Evolutionary conservation across 2,113 vertebrate species (phyloP).

Genomic region (Ctenodactylus gundi): DNA sequence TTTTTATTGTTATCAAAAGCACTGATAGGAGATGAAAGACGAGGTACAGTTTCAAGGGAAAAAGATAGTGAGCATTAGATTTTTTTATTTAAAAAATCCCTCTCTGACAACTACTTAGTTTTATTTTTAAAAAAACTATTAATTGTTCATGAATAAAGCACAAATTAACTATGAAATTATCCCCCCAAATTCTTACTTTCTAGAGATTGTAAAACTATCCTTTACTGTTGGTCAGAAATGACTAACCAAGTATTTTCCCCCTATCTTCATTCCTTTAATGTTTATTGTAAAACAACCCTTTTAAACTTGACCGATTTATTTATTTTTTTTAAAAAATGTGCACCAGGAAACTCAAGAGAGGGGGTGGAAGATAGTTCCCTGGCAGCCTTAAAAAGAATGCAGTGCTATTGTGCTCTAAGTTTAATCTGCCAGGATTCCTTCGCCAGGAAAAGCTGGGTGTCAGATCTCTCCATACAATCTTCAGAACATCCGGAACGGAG

Average conservation of each 20-base stretch:
- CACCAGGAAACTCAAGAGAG: not conserved
- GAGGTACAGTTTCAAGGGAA: not conserved
- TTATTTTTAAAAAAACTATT: not conserved
- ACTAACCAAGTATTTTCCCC: not conserved
- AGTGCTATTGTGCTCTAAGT: not conserved
- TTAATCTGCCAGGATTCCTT: slow-evolving; percentile 54
- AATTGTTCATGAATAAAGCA: not conserved
- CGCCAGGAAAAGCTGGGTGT: slow-evolving; percentile 75
- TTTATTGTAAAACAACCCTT: not conserved
- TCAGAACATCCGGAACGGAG: slow-evolving; percentile 59
- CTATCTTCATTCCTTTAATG: slow-evolving; percentile 9
- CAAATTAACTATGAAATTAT: not conserved
- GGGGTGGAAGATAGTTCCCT: not conserved
- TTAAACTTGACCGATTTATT: not conserved
- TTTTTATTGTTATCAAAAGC: slow-evolving; percentile 8
- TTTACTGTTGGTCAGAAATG: slow-evolving; percentile 6
- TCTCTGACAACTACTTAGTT: not conserved
- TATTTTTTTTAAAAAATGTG: slow-evolving; percentile 23
- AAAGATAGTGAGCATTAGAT: not conserved
- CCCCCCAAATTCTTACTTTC: not conserved
- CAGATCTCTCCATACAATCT: slow-evolving; percentile 70
- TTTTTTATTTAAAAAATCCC: not conserved
- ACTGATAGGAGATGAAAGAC: not conserved
- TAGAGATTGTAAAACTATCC: not conserved
- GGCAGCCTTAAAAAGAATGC: not conserved